Evolutionary conservation across 64 coral and sea anemone genomes (phyloP), one percentile per base, ranked within the genome.

Genomic region (Montipora foliosa): DNA sequence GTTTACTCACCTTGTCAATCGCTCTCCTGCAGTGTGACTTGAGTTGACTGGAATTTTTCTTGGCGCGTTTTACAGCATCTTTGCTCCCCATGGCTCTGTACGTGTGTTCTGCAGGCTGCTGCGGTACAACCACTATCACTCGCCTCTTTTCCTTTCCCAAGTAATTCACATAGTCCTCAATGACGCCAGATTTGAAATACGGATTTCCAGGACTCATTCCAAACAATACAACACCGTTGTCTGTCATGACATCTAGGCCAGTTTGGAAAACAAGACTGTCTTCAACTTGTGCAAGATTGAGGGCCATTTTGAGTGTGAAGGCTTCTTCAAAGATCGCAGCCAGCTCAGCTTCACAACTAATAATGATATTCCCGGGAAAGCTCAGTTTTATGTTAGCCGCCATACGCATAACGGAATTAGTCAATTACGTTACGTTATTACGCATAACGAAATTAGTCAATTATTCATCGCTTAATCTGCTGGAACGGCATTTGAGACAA

Each of bases 141-240:
- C 60, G 48, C 24, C 93, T 82, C 13, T 74, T 76, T 29, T 83
- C 87, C 81, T 90, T 75, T 48, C 93, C 93, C 44, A 94, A 87
- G 20, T 53, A 90, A 10, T 48, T n/a, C n/a, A 90, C 87, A 48
- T 89, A 94, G 77, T 94, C 85, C 73, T 89, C 92, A 59, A 94
- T 94, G 45, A 94, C 87, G n/a, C 19, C 16, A 6, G 84, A 75
- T 82, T 94, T 88, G 66, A 81, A 94, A 46, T 82, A 89, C 0
- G 92, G 92, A 76, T 94, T 94, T 3, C 92, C 92, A 72, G 92
- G 92, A 49, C 92, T 94, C 85, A 94, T 94, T 81, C 92, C 92
- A 75, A 94, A 94, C 22, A 94, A 52, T 13, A 94, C 92, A 17
- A 94, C 76, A 14, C 92, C 92, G 25, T 94, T 94, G 44, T n/a